Percentiles rank a stretch among this genome's conserved stretches.
Evolutionary conservation across 2,797 vertebrate genomes (phyloP).

Genomic region (Cossypha dichroa): DNA sequence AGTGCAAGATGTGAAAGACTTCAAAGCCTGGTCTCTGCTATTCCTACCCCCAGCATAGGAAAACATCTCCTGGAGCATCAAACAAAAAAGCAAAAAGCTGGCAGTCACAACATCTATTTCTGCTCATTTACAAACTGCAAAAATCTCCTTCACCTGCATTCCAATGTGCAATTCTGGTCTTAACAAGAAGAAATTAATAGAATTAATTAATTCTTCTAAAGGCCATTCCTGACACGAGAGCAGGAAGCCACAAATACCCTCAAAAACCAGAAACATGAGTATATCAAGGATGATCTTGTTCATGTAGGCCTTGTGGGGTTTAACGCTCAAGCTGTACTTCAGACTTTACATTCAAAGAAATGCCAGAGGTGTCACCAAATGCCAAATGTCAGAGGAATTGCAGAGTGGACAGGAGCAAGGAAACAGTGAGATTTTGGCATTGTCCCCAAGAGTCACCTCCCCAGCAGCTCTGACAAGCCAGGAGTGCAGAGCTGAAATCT

Average conservation of each 20-base stretch:
- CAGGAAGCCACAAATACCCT: not conserved
- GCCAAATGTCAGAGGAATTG: not conserved
- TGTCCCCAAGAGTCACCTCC: not conserved
- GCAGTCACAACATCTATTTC: not conserved
- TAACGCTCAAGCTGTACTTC: not conserved
- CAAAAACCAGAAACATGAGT: not conserved
- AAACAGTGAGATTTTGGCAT: fast-evolving
- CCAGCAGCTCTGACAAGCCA: not conserved
- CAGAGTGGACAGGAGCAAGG: not conserved
- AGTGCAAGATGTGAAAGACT: not conserved
- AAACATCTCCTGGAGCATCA: not conserved
- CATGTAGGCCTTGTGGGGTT: not conserved
- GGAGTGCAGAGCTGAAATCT: not conserved
- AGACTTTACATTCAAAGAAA: not conserved
- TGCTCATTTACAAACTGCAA: not conserved
- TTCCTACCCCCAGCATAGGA: not conserved
- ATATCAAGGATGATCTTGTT: not conserved
- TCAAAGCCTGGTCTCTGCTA: not conserved
- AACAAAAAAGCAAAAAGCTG: fast-evolving
- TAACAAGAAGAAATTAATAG: not conserved
- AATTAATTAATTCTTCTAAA: not conserved
- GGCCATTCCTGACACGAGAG: not conserved
- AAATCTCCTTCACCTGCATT: not conserved
- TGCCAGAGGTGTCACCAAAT: not conserved
- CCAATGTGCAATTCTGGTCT: not conserved